Evolutionary conservation across 1,140 invertebrate genomes (phyloP).

Genomic region (Lerema accius): DNA sequence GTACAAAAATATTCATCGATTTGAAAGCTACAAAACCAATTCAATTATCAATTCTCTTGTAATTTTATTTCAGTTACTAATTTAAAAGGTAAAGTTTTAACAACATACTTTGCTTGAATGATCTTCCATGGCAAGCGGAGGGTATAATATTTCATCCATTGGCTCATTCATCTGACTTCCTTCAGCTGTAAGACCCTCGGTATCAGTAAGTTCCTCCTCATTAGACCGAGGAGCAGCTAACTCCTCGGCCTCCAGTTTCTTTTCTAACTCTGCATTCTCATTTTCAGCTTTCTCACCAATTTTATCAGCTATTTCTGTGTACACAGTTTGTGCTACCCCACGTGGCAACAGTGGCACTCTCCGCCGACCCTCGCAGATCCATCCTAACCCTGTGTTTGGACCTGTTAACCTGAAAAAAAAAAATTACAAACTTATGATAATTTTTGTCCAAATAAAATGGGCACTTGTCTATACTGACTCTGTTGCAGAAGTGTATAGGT

Average conservation of each 20-base stretch:
- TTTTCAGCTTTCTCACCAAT: conserved; percentile 78
- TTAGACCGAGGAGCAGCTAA: conserved; percentile 56
- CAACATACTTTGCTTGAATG: conserved; percentile 65
- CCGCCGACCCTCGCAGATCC: conserved; percentile 93
- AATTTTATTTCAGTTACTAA: no score
- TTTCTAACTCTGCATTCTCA: conserved; percentile 72
- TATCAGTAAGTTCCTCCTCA: conserved; percentile 62
- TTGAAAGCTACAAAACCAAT: no score
- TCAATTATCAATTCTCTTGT: no score
- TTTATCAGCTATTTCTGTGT: conserved; percentile 92
- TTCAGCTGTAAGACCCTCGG: conserved; percentile 62
- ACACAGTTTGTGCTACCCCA: conserved; percentile 91
- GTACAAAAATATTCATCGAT: no score
- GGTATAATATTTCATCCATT: conserved; percentile 59
- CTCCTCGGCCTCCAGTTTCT: conserved; percentile 67
- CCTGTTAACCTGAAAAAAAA: conserved; percentile 88
- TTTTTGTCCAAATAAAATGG: no score
- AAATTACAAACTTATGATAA: no score
- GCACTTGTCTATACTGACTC: no score
- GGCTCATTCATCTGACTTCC: conserved; percentile 54
- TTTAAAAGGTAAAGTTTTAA: no score
- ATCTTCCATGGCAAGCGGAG: conserved; percentile 77
- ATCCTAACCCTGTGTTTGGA: conserved; percentile 90
- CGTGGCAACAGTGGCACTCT: conserved; percentile 91
- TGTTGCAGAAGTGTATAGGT: no score